phyloP scores from a whole-genome alignment of 2,888 invertebrate species.

The Electrophaes corylata region DNA sequence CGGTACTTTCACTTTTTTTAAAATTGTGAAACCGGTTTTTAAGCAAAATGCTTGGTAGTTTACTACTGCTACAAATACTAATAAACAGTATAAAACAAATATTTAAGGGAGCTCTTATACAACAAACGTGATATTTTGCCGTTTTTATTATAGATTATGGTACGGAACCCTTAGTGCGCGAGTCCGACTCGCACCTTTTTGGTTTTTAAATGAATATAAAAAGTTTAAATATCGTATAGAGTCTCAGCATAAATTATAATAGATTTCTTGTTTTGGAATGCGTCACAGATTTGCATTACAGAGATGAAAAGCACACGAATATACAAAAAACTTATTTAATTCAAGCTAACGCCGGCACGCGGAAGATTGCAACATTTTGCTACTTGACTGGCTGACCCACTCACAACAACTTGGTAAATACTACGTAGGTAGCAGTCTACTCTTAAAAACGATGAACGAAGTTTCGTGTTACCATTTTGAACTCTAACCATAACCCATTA shows the following conservation, averaged over 20 bases:
- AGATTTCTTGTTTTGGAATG: background rate
- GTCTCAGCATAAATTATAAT: background rate
- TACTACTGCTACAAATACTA: no score
- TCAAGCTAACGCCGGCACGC: background rate
- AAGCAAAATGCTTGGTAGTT: no score
- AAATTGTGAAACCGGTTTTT: background rate
- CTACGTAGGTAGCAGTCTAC: background rate
- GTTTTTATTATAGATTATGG: no score
- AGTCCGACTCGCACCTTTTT: no score
- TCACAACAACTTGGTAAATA: constrained; percentile 2
- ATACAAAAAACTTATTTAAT: background rate
- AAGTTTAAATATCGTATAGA: background rate
- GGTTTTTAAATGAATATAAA: background rate
- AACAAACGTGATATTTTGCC: no score
- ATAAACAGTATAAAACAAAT: no score
- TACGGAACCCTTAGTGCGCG: no score
- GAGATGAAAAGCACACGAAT: background rate
- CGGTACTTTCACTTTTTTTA: constrained; percentile 37
- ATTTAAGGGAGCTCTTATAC: no score
- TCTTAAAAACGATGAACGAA: no score
- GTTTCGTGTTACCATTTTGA: no score
- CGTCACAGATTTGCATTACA: no score
- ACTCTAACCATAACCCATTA: no score
- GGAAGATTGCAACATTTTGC: constrained; percentile 16
- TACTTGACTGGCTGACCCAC: constrained; percentile 15